These are phyloP conservation scores for Polypedilum pembai DNA, from an alignment of 1,140 invertebrate genomes.

Conservation along the genomic window DNA sequence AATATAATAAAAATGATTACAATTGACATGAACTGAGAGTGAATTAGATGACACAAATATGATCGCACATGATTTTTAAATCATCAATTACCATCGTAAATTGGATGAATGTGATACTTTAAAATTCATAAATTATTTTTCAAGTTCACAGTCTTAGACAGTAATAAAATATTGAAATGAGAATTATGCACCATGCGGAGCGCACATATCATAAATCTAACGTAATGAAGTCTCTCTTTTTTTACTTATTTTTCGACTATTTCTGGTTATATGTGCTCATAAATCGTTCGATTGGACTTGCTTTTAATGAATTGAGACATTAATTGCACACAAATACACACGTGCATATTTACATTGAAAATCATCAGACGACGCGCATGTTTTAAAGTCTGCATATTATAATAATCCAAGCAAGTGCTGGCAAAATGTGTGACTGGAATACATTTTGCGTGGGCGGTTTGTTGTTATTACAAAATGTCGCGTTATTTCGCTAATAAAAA, in stretches of 20 bases:
- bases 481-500: conserved; percentile 6
- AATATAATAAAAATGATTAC: background rate
- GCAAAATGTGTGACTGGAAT: too few relatives aligned
- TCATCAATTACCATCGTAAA: conserved; percentile 8
- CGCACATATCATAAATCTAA: background rate
- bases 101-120: conserved; percentile 4
- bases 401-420: background rate
- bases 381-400: conserved; percentile 9
- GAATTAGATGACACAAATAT: conserved; percentile 19
- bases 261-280: background rate
- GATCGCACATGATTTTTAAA: background rate
- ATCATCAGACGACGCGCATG: background rate
- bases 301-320: conserved; percentile 4
- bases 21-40: background rate
- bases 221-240: background rate
- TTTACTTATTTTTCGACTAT: background rate
- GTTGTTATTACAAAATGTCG: background rate
- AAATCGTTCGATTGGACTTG: background rate
- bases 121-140: background rate
- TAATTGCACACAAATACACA: background rate
- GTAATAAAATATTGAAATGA: background rate
- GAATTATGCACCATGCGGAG: background rate
- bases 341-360: background rate
- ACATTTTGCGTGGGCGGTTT: background rate
- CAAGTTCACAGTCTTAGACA: conserved; percentile 8